Evolutionary conservation across 2,113 vertebrate genomes (phyloP).

Genomic region (Entosphenus tridentatus): DNA sequence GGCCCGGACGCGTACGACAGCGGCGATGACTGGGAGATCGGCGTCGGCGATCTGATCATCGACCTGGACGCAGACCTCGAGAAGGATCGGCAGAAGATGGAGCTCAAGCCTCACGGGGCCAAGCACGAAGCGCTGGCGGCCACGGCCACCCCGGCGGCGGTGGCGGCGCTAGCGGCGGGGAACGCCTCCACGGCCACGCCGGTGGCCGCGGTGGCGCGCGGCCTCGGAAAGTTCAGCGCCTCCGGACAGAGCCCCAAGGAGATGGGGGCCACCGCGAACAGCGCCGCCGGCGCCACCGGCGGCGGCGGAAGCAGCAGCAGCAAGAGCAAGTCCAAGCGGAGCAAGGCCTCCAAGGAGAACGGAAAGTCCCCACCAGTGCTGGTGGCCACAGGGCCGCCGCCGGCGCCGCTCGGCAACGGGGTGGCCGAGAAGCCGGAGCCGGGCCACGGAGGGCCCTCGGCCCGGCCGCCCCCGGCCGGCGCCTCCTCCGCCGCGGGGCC

Average conservation of each 20-base stretch:
- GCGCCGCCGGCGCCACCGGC: slow-evolving; percentile 41
- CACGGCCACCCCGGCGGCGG: too few species aligned
- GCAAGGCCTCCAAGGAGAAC: slow-evolving; percentile 88
- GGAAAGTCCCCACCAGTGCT: slow-evolving; percentile 42
- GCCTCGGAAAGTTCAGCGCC: too few species aligned
- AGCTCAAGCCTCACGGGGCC: slow-evolving; percentile 36
- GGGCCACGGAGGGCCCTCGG: too few species aligned
- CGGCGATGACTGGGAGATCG: slow-evolving; percentile 59
- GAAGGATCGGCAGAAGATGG: slow-evolving; percentile 70
- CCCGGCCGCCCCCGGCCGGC: too few species aligned
- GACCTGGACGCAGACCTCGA: slow-evolving; percentile 85
- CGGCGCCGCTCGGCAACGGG: too few species aligned
- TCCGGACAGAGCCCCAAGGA: slow-evolving; percentile 73
- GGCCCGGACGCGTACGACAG: slow-evolving; percentile 63
- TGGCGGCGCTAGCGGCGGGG: too few species aligned
- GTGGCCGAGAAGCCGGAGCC: too few species aligned
- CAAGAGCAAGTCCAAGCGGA: slow-evolving; percentile 98
- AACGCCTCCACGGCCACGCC: too few species aligned
- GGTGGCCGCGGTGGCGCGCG: too few species aligned
- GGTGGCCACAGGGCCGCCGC: too few species aligned
- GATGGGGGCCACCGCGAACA: slow-evolving; percentile 60
- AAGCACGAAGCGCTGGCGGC: too few species aligned
- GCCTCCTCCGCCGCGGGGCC: too few species aligned
- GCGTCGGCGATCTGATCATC: slow-evolving; percentile 55
- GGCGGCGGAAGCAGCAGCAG: slow-evolving; percentile 55